These are phyloP conservation scores for Andrena minutula DNA, from an alignment of 2,888 invertebrate genomes.

Conservation along the genomic window DNA sequence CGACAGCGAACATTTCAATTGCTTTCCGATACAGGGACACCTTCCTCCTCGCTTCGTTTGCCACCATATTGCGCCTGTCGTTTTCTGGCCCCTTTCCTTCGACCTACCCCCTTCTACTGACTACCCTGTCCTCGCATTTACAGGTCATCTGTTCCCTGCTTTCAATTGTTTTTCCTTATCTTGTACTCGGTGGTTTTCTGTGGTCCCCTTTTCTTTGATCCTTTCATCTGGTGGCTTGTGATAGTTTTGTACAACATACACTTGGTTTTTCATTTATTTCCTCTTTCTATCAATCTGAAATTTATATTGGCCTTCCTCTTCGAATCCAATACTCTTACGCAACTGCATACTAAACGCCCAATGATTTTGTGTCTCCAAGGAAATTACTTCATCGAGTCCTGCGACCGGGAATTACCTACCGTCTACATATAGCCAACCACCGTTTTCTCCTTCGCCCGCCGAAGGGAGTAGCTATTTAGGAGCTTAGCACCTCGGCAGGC, in stretches of 20 bases:
- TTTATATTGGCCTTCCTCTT: too few relatives aligned
- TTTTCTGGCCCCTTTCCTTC: not conserved
- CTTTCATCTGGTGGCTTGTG: too few relatives aligned
- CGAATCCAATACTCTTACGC: too few relatives aligned
- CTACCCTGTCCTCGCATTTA: constrained; percentile 20
- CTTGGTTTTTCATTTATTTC: too few relatives aligned
- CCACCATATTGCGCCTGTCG: not conserved
- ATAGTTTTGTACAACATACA: too few relatives aligned
- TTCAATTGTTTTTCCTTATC: constrained; percentile 12
- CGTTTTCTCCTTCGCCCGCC: constrained; percentile 50
- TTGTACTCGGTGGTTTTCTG: not conserved
- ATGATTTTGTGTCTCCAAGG: constrained; percentile 12
- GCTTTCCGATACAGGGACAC: constrained; percentile 78
- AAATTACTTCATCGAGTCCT: constrained; percentile 33
- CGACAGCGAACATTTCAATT: constrained; percentile 77
- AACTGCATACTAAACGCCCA: too few relatives aligned
- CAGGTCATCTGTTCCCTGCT: constrained; percentile 9
- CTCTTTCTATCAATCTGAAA: too few relatives aligned
- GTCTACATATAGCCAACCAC: constrained; percentile 58
- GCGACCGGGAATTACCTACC: constrained; percentile 55
- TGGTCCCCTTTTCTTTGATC: too few relatives aligned
- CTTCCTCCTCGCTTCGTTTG: not conserved
- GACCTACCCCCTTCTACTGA: not conserved
- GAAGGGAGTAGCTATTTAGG: constrained; percentile 82
- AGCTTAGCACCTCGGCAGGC: constrained; percentile 79